These are phyloP conservation scores for Thymallus thymallus DNA, from an alignment of 2,113 vertebrate species.

Conservation along the genomic window DNA sequence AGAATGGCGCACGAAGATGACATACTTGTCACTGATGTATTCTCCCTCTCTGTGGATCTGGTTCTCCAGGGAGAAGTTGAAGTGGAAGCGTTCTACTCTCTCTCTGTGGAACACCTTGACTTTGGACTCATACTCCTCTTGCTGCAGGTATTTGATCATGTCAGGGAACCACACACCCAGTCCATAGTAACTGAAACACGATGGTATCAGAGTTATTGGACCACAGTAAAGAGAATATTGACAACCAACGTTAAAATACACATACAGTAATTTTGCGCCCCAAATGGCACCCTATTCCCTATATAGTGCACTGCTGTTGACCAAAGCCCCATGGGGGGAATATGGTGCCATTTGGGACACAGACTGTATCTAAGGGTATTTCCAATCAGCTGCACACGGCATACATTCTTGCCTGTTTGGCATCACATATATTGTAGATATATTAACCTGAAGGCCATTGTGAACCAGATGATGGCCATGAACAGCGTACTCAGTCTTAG, in stretches of 20 bases:
- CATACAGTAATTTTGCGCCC: too few relatives aligned
- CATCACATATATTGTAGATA: too few relatives aligned
- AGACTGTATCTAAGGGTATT: too few relatives aligned
- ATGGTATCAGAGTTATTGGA: neutral
- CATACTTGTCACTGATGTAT: slow-evolving; percentile 88
- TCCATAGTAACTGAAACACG: slow-evolving; percentile 85
- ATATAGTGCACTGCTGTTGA: too few relatives aligned
- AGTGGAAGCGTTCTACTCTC: slow-evolving; percentile 81
- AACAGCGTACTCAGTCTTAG: slow-evolving; percentile 87
- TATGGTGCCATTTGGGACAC: too few relatives aligned
- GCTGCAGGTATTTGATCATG: slow-evolving; percentile 94
- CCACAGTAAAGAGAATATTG: neutral
- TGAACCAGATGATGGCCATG: slow-evolving; percentile 94
- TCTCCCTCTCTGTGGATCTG: slow-evolving; percentile 88
- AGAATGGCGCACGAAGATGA: neutral
- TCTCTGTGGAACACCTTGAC: slow-evolving; percentile 83
- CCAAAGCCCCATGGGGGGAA: too few relatives aligned
- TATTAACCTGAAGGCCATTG: slow-evolving; percentile 90
- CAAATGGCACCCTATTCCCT: too few relatives aligned
- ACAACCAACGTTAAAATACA: neutral
- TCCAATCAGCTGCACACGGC: too few relatives aligned
- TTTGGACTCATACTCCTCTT: slow-evolving; percentile 83
- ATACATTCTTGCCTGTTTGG: too few relatives aligned
- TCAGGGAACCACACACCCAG: slow-evolving; percentile 97
- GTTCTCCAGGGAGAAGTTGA: slow-evolving; percentile 94